phyloP scores from a whole-genome alignment of 1,140 invertebrate genomes.

The Neodiprion lecontei region DNA sequence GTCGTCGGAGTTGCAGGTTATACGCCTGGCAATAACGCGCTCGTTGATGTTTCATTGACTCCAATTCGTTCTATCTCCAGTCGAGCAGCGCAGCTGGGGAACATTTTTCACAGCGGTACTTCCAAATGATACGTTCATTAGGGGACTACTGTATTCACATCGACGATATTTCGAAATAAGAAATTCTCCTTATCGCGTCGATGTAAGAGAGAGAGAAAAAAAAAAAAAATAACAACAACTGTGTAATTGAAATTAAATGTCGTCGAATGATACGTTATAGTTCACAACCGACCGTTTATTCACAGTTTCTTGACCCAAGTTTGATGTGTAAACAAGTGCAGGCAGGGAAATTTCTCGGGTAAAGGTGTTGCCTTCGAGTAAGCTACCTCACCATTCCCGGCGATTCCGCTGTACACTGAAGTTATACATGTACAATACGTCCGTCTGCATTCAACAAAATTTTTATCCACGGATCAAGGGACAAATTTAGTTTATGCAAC shows the following conservation, averaged over 20 bases:
- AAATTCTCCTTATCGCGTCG: background rate
- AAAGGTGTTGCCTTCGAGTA: too few species aligned
- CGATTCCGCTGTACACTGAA: too few species aligned
- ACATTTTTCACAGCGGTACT: background rate
- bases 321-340: background rate
- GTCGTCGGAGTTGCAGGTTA: background rate
- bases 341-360: too few species aligned
- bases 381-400: too few species aligned
- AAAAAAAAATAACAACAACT: background rate
- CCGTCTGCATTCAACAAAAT: too few species aligned
- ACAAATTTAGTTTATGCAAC: too few species aligned
- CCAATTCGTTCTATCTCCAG: background rate
- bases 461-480: too few species aligned
- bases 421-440: too few species aligned
- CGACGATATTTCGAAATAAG: background rate
- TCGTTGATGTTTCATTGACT: constrained; percentile 7
- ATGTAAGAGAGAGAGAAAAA: background rate
- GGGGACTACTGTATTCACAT: background rate
- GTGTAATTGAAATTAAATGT: too few species aligned
- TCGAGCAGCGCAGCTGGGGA: background rate
- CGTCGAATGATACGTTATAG: too few species aligned
- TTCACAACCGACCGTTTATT: background rate
- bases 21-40: background rate
- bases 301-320: background rate
- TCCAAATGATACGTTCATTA: background rate